Evolutionary conservation across 2,797 vertebrate genomes (phyloP).

Genomic region (Columba guinea): DNA sequence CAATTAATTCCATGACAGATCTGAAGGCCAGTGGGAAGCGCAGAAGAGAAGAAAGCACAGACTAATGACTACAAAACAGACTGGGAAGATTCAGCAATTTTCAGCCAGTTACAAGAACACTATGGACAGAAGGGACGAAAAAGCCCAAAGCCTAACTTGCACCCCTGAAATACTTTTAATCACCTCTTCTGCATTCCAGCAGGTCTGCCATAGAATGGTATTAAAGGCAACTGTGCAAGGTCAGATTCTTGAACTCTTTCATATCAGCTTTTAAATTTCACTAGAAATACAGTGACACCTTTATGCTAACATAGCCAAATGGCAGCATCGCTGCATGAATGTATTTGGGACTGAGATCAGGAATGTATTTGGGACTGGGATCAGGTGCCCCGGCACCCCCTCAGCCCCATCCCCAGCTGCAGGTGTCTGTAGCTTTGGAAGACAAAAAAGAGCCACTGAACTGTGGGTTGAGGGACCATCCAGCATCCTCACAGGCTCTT

Average conservation of each 20-base stretch:
- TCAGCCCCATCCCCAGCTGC: background rate
- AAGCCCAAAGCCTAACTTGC: background rate
- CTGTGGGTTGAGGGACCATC: background rate
- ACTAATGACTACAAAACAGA: background rate
- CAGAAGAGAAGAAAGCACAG: background rate
- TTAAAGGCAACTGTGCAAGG: background rate
- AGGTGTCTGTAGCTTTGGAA: background rate
- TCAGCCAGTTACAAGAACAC: background rate
- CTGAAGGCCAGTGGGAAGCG: background rate
- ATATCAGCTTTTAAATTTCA: background rate
- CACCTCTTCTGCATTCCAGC: background rate
- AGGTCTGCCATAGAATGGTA: background rate
- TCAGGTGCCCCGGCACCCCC: background rate
- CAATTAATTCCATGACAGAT: background rate
- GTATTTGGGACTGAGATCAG: background rate
- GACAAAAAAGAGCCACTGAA: background rate
- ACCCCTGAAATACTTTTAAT: background rate
- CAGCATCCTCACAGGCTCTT: background rate
- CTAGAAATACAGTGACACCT: background rate
- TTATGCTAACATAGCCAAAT: background rate
- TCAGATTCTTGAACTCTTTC: background rate
- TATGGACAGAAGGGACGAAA: background rate
- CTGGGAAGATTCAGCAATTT: background rate
- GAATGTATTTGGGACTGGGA: background rate
- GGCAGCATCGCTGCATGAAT: background rate